These are phyloP conservation scores for Pristionchus exspectatus DNA, from an alignment of 2,888 invertebrate species.

Conservation along the genomic window DNA sequence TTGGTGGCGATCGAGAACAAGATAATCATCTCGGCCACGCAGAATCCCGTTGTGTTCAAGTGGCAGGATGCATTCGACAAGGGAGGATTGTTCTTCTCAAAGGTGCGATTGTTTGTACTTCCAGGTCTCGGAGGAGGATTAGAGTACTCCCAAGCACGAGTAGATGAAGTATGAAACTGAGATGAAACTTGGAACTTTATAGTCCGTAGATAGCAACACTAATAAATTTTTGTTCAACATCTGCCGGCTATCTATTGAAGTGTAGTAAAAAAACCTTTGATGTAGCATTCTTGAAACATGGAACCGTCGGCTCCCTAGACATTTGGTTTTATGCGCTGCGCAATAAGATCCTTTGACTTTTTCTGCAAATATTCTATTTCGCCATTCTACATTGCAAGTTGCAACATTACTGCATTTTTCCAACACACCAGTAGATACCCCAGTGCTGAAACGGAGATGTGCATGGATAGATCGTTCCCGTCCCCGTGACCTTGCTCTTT, in stretches of 20 bases:
- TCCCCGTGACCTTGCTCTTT: conserved; percentile 24
- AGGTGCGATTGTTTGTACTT: conserved; percentile 55
- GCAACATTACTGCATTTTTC: neutral
- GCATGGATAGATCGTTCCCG: neutral
- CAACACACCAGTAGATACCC: neutral
- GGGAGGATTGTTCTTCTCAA: conserved; percentile 92
- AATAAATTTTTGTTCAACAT: too few relatives aligned
- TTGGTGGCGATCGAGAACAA: conserved; percentile 92
- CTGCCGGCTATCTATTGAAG: too few relatives aligned
- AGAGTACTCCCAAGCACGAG: too few relatives aligned
- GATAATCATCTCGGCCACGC: conserved; percentile 92
- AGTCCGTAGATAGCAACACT: too few relatives aligned
- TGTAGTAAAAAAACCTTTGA: too few relatives aligned
- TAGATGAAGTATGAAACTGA: neutral
- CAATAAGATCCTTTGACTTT: too few relatives aligned
- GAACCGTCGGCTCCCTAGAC: too few relatives aligned
- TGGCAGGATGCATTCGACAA: conserved; percentile 99
- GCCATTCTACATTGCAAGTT: too few relatives aligned
- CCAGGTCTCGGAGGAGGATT: neutral
- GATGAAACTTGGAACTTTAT: neutral
- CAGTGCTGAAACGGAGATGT: neutral
- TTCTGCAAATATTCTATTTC: too few relatives aligned
- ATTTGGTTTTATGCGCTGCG: too few relatives aligned
- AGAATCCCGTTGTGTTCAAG: conserved; percentile 91
- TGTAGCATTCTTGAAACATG: too few relatives aligned